Evolutionary conservation across 2,797 vertebrate genomes (phyloP).

Genomic region (Pipistrellus pipistrellus): DNA sequence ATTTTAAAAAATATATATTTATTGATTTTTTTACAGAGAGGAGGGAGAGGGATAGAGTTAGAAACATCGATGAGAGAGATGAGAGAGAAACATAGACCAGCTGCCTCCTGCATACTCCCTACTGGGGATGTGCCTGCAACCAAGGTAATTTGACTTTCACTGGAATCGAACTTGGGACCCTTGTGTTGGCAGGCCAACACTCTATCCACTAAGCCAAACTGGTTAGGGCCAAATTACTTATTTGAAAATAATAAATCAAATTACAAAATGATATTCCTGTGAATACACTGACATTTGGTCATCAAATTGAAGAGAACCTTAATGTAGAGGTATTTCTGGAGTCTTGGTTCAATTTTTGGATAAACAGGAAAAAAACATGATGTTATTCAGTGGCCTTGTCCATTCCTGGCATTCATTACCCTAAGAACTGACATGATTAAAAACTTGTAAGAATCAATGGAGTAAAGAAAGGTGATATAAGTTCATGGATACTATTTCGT

Average conservation of each 20-base stretch:
- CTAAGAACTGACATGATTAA: neutral
- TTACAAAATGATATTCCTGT: neutral
- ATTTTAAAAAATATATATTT: neutral
- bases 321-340: neutral
- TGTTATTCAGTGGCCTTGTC: neutral
- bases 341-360: conserved; percentile 31
- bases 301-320: conserved; percentile 41
- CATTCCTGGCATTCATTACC: neutral
- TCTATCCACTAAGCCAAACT: too few species aligned
- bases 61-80: too few species aligned
- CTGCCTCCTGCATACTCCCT: too few species aligned
- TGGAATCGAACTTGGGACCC: too few species aligned
- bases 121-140: too few species aligned
- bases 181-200: too few species aligned
- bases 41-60: too few species aligned
- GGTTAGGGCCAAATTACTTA: neutral
- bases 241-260: conserved; percentile 32
- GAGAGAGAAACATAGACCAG: too few species aligned
- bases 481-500: neutral
- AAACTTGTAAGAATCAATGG: neutral
- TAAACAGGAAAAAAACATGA: neutral
- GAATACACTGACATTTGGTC: neutral
- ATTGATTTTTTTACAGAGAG: too few species aligned
- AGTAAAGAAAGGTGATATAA: neutral
- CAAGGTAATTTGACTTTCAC: too few species aligned